A percentile compares a stretch with the other conserved stretches of the same genome.
Evolutionary conservation across 2,113 vertebrate species (phyloP).

Genomic region (Poicephalus meyeri): DNA sequence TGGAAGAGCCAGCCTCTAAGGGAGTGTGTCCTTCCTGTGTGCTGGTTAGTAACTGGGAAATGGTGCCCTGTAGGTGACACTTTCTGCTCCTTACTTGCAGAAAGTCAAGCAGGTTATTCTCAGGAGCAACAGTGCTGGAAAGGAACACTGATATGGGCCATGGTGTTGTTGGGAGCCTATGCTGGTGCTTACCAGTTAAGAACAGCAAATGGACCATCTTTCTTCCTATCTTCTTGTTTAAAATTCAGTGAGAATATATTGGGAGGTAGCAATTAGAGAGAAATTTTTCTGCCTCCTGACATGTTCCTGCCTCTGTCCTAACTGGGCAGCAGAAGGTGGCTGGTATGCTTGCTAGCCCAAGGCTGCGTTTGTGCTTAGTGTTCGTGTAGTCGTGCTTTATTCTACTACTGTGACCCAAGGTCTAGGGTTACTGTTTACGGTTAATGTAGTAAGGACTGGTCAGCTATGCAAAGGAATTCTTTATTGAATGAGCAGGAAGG

Average conservation of each 20-base stretch:
- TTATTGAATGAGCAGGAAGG: background rate
- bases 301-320: background rate
- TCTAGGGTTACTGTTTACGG: rapidly evolving
- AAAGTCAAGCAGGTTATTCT: background rate
- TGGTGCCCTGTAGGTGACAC: background rate
- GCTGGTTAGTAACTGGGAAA: background rate
- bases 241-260: background rate
- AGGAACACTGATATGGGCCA: background rate
- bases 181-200: background rate
- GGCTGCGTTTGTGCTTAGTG: rapidly evolving
- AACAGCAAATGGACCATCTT: background rate
- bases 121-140: background rate
- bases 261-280: background rate
- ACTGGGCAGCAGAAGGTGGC: background rate
- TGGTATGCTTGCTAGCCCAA: background rate
- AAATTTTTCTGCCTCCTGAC: background rate
- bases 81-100: background rate
- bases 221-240: background rate
- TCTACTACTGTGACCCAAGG: background rate
- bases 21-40: background rate
- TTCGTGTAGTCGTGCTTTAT: background rate
- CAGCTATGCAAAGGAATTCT: background rate
- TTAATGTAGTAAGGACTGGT: background rate
- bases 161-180: background rate
- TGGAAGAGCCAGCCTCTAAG: background rate